Evolutionary conservation across 2,113 vertebrate genomes (phyloP), one percentile per base, ranked within the genome.

Genomic region (Sterna hirundo): DNA sequence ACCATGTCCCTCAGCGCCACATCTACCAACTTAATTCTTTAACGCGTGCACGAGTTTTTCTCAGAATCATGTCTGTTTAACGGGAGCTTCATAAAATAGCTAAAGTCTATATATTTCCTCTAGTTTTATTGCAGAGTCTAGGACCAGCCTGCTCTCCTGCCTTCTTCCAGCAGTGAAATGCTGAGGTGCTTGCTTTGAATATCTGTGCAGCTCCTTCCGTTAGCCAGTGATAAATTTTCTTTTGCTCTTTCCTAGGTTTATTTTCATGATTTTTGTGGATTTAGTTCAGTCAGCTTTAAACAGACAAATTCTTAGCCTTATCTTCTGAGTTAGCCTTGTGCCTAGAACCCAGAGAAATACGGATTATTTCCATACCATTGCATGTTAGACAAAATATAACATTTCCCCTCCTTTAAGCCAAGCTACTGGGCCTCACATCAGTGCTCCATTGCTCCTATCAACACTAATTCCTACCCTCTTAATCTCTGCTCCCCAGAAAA

Each of bases 351-450:
- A 87, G 58, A 92, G 49, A 93, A 91, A 93, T 32, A 62, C 0
- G 0, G 30, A 69, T 40, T 93, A 83, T 77, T 66, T 84, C 85
- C 86, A 90, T 87, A 42, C 26, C 46, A 32, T 44, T 79, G 61
- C 16, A 8, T 49, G 54, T 57, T 44, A 94, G 74, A 87, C 93
- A 94, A 94, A 94, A 95, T 38, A 91, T 9, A 80, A 87, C 81
- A 66, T 93, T 93, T 90, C 29, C n/a, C 77, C 62, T 87, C 66
- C 51, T 95, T 93, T 46, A 66, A 77, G 21, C 9, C 49, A 80
- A 13, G 32, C 14, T 55, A 23, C 22, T 16, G 52, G 26, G 10
- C 10, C 22, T 62, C 74, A 75, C 15, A 65, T 49, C 52, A 87
- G 46, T 23, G 34, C 13, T 82, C 30, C 51, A 18, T 52, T 86